Evolutionary conservation across 1,140 invertebrate species (phyloP).

Genomic region (Tachypleus tridentatus): DNA sequence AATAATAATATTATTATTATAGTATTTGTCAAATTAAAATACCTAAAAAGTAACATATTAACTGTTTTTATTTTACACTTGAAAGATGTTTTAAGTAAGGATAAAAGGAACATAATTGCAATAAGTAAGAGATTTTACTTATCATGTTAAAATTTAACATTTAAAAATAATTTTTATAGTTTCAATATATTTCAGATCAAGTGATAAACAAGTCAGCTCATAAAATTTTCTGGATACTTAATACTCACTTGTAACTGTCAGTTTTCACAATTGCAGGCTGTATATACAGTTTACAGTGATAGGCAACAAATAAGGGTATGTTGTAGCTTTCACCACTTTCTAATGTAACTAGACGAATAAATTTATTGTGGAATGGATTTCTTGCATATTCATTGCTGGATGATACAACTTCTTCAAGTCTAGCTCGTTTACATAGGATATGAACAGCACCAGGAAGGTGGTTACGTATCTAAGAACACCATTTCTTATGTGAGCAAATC

Average conservation of each 20-base stretch:
- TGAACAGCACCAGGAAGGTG: constrained; percentile 60
- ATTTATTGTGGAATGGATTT: constrained; percentile 61
- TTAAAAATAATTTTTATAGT: no score
- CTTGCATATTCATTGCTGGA: constrained; percentile 47
- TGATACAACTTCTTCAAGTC: constrained; percentile 48
- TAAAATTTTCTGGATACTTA: background rate
- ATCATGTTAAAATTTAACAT: no score
- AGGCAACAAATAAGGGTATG: constrained; percentile 62
- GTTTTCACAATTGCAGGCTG: constrained; percentile 54
- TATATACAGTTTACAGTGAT: constrained; percentile 61
- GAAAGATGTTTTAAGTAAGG: no score
- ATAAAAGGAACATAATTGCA: no score
- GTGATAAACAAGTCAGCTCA: no score
- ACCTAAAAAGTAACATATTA: no score
- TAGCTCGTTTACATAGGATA: constrained; percentile 55
- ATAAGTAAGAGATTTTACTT: no score
- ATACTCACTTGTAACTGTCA: constrained; percentile 38
- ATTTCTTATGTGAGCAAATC: no score
- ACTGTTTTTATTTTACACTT: no score
- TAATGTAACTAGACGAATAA: constrained; percentile 53
- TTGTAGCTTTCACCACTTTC: constrained; percentile 58
- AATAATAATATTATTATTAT: no score
- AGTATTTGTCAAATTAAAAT: no score
- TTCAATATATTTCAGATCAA: no score
- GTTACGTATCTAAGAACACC: constrained; percentile 35